phyloP scores from a whole-genome alignment of 2,113 vertebrate genomes.

The Rhabdomys dilectus region DNA sequence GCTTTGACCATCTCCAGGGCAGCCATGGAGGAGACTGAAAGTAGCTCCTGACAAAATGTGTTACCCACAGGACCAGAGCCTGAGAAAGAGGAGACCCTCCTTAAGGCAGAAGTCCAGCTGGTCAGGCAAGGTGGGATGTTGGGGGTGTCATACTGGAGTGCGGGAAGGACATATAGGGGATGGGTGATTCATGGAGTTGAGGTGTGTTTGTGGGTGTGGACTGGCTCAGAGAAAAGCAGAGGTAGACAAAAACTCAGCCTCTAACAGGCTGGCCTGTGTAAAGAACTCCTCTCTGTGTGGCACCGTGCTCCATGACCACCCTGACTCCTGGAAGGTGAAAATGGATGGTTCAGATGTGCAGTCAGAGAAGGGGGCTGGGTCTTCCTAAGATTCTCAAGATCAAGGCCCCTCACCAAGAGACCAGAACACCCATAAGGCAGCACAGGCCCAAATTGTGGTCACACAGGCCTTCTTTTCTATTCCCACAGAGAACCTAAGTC shows the following conservation, averaged over 20 bases:
- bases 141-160: background rate
- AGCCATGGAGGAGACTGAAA: background rate
- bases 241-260: background rate
- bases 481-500: background rate
- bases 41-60: background rate
- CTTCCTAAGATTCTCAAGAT: accelerated
- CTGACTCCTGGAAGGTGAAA: background rate
- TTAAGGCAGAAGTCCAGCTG: background rate
- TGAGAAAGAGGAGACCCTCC: background rate
- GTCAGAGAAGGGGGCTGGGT: background rate
- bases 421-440: background rate
- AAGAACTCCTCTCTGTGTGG: background rate
- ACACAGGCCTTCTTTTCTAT: background rate
- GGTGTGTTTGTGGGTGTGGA: accelerated
- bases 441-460: background rate
- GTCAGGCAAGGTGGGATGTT: background rate
- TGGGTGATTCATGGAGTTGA: background rate
- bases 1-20: too few species aligned
- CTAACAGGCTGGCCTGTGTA: accelerated
- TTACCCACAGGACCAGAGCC: background rate
- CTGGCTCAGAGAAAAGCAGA: background rate
- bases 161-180: background rate
- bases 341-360: background rate
- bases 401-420: too few species aligned
- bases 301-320: background rate